These are phyloP conservation scores for Perdita meconis DNA, from an alignment of 2,888 invertebrate species.

Conservation along the genomic window DNA sequence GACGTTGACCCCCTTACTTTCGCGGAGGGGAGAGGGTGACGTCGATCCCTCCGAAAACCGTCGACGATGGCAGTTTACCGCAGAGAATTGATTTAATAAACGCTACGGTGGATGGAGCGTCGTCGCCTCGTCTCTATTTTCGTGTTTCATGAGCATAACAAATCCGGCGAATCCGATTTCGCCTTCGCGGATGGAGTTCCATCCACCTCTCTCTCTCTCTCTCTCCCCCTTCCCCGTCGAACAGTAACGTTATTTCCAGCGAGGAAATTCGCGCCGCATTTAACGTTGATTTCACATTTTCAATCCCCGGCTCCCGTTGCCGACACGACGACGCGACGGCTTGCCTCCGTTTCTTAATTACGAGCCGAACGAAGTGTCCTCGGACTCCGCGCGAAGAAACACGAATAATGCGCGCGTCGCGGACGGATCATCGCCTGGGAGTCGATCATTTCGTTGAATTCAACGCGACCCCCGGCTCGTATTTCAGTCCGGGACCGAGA, in stretches of 20 bases:
- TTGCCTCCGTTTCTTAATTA: constrained; percentile 37
- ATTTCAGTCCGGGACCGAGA: constrained; percentile 48
- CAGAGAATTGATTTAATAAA: constrained; percentile 54
- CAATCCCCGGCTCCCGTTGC: background rate
- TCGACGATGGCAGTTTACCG: constrained; percentile 35
- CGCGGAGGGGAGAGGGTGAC: background rate
- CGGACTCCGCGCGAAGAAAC: constrained; percentile 18
- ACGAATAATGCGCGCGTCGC: constrained; percentile 36
- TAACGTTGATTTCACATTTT: constrained; percentile 39
- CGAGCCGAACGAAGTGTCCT: constrained; percentile 18
- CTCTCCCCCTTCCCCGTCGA: constrained; percentile 11
- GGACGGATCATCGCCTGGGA: constrained; percentile 52
- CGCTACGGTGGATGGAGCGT: constrained; percentile 34
- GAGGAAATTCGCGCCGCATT: constrained; percentile 44
- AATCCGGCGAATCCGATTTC: constrained; percentile 60
- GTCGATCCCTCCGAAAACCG: constrained; percentile 49
- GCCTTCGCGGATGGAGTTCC: constrained; percentile 30
- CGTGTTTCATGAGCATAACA: constrained; percentile 58
- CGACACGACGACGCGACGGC: too few relatives aligned
- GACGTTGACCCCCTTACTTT: constrained; percentile 18
- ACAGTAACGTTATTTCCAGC: constrained; percentile 46
- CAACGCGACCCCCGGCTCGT: constrained; percentile 59
- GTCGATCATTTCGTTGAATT: constrained; percentile 65
- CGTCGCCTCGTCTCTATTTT: constrained; percentile 50
- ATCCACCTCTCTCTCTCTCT: too few relatives aligned